phyloP scores from a whole-genome alignment of 2,113 vertebrate genomes.

The Sigmodon hispidus region DNA sequence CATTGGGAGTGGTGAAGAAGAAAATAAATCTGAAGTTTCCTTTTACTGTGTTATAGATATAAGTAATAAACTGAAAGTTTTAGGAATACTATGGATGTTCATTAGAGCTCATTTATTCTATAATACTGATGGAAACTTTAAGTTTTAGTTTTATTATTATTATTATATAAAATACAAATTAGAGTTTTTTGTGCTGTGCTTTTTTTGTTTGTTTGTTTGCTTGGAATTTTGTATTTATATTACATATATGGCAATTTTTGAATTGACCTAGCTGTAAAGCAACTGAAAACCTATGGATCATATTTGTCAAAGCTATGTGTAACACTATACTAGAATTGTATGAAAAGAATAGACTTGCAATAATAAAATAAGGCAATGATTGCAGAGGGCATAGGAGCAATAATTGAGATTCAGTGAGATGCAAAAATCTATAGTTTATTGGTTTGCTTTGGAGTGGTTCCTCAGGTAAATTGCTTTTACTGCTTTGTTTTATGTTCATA shows the following conservation, averaged over 20 bases:
- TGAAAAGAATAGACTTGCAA: neutral
- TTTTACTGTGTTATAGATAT: neutral
- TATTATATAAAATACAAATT: neutral
- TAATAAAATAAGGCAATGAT: neutral
- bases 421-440: neutral
- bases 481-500: neutral
- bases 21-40: neutral
- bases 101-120: neutral
- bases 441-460: neutral
- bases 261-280: neutral
- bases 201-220: constrained; percentile 4
- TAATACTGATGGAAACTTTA: neutral
- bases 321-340: neutral
- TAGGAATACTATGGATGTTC: neutral
- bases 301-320: neutral
- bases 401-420: neutral
- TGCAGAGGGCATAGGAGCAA: neutral
- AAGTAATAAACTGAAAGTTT: neutral
- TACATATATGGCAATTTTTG: neutral
- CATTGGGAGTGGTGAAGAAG: accelerated
- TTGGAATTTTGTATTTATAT: neutral
- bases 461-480: neutral
- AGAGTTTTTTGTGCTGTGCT: neutral
- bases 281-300: neutral
- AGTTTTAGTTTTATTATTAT: neutral